Base-by-base conservation (phyloP, 2,888 invertebrate species). In the Lithophane leautieri region DNA sequence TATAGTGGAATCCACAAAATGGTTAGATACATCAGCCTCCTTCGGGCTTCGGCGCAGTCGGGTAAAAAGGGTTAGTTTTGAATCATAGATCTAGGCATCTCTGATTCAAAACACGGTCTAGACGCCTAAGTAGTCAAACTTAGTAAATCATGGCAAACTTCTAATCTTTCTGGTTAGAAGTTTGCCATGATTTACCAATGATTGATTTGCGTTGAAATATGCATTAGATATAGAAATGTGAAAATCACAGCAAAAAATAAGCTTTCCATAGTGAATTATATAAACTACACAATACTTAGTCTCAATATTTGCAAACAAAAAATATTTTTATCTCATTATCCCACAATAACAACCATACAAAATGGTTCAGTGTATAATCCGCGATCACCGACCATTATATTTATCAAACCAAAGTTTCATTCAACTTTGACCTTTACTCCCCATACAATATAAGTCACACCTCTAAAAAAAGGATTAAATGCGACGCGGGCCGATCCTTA, bases 401-500 rank as follows among this genome's bases (percentile, higher is more conserved):
- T 74, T 56, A 50, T 60, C 28, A 54, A 50, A 40, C 16, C 22
- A 14, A 12, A n/a, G 47, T 16, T 62, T 19, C 54, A 67, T 78
- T 68, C 61, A 72, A 87, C 42, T 71, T 73, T 82, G 60, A 79
- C 54, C 58, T 70, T 70, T 83, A 81, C 58, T 19, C 4, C 28
- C 34, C 9, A 34, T 7, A 14, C 1, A 11, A 60, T 79, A 81
- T 69, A 67, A 61, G 28, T 60, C 42, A 78, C 22, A 50, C 8
- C 47, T 71, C 42, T 42, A 28, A 54, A 71, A 50, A 73, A 74
- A 66, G 65, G 70, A 82, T 79, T 82, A 81, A 70, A 56, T 42
- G 83, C 19, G 50, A 42, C 83, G 82, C 81, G 81, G 83, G 88
- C 52, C 76, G 54, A 60, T 76, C 61, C 76, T 71, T 74, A 72